Percentiles rank a stretch among this genome's conserved stretches.
Evolutionary conservation across 2,797 vertebrate species (phyloP).

Genomic region (Cyclura pinguis): DNA sequence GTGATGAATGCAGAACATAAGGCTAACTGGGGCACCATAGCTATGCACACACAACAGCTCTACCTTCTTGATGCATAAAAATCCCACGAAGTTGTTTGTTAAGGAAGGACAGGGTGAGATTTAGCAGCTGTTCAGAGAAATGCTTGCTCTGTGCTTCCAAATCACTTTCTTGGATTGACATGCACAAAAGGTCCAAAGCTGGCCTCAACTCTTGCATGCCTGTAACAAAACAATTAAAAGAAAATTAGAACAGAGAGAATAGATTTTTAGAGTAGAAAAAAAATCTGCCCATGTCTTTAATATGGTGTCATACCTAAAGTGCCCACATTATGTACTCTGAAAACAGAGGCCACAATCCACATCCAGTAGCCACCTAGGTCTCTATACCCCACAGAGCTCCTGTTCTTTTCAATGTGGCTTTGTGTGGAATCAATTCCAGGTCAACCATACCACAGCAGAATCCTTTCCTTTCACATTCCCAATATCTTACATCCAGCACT

Average conservation of each 20-base stretch:
- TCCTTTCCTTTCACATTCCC: not conserved
- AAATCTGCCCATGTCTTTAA: not conserved
- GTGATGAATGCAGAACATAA: accelerated
- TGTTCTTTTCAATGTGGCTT: not conserved
- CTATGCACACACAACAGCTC: constrained; percentile 20
- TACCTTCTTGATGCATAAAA: constrained; percentile 82
- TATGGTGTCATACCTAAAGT: not conserved
- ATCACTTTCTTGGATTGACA: constrained; percentile 88
- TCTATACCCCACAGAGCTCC: too few relatives aligned
- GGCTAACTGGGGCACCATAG: accelerated
- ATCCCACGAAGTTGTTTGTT: constrained; percentile 87
- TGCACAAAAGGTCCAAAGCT: constrained; percentile 89
- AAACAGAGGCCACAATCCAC: not conserved
- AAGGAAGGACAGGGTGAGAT: constrained; percentile 89
- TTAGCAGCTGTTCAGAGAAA: constrained; percentile 94
- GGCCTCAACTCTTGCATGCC: constrained; percentile 88
- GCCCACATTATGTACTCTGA: accelerated
- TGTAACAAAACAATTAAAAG: constrained; percentile 60
- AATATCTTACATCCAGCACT: not conserved
- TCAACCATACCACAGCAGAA: not conserved
- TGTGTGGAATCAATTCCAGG: too few relatives aligned
- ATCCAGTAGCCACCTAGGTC: accelerated
- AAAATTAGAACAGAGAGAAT: not conserved
- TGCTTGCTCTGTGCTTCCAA: constrained; percentile 91
- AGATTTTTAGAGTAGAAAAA: not conserved